phyloP scores from a whole-genome alignment of 1,140 invertebrate genomes.

The Aplysia californica region DNA sequence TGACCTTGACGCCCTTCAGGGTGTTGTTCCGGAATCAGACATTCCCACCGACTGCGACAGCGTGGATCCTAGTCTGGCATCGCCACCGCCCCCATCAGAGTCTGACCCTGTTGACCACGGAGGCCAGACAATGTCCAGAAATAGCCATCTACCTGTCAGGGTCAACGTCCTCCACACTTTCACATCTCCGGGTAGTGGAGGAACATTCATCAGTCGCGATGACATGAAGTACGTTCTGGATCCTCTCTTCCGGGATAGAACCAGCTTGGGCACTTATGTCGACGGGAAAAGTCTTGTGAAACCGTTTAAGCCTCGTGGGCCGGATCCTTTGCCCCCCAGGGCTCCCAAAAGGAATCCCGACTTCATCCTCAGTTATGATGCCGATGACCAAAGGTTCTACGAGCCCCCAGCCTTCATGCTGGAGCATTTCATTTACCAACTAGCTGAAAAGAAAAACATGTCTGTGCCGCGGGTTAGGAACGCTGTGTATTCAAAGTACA shows the following conservation, averaged over 20 bases:
- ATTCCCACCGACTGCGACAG: constrained; percentile 48
- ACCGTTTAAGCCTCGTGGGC: constrained; percentile 59
- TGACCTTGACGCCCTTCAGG: constrained; percentile 35
- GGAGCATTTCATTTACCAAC: constrained; percentile 55
- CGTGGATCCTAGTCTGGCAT: constrained; percentile 53
- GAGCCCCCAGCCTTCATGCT: constrained; percentile 60
- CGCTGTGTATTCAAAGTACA: constrained; percentile 56
- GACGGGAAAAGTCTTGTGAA: constrained; percentile 58
- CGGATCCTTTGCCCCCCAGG: constrained; percentile 53
- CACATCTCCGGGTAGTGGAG: constrained; percentile 42
- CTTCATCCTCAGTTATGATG: constrained; percentile 42
- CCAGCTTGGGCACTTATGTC: constrained; percentile 57
- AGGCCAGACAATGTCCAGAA: no score
- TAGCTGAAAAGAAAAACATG: constrained; percentile 46
- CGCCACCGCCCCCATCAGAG: constrained; percentile 57
- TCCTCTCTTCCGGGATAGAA: constrained; percentile 53
- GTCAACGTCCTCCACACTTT: neutral
- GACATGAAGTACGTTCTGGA: constrained; percentile 61
- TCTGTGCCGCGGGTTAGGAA: constrained; percentile 46
- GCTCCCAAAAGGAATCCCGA: constrained; percentile 43
- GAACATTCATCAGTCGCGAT: constrained; percentile 42
- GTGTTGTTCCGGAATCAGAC: constrained; percentile 25
- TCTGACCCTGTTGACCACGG: constrained; percentile 28
- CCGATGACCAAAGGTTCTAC: constrained; percentile 56
- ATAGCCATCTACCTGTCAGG: neutral